A percentile compares a stretch with the other conserved stretches of the same genome.
Evolutionary conservation across 2,113 vertebrate genomes (phyloP).

Genomic region (pig (Sus scrofa)): DNA sequence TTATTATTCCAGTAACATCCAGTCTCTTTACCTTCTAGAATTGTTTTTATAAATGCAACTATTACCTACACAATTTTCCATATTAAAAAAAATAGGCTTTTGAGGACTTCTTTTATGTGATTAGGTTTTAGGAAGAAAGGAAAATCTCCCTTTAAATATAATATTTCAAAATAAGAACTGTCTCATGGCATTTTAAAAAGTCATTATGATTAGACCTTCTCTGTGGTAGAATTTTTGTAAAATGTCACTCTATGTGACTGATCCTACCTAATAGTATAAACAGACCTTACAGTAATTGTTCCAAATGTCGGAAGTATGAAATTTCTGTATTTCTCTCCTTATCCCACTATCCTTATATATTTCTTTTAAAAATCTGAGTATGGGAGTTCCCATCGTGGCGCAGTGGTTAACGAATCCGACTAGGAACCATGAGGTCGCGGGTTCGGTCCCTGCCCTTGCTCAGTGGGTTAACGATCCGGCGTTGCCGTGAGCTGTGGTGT

Average conservation of each 20-base stretch:
- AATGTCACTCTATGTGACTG: constrained; percentile 65
- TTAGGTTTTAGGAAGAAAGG: constrained; percentile 32
- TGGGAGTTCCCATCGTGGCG: no score
- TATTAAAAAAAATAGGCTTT: constrained; percentile 9
- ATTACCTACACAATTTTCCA: constrained; percentile 9
- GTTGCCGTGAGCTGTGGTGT: no score
- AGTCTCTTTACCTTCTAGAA: neutral
- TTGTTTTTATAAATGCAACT: neutral
- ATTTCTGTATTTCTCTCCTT: neutral
- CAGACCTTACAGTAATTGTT: neutral
- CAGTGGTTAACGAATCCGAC: no score
- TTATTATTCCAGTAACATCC: neutral
- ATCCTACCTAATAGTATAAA: neutral
- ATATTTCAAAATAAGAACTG: constrained; percentile 29
- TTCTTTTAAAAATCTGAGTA: neutral
- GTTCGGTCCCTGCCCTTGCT: no score
- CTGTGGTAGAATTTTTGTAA: constrained; percentile 30
- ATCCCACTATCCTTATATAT: neutral
- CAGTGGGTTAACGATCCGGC: no score
- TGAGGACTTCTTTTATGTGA: neutral
- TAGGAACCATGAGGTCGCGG: no score
- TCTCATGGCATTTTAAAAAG: constrained; percentile 12
- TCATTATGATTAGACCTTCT: neutral
- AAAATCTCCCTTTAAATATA: neutral
- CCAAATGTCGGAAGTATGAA: constrained; percentile 4